Percentiles rank a stretch among this genome's conserved stretches.
These are phyloP conservation scores for Crepidodera aurea DNA, from an alignment of 2,888 invertebrate species.

Conservation along the genomic window DNA sequence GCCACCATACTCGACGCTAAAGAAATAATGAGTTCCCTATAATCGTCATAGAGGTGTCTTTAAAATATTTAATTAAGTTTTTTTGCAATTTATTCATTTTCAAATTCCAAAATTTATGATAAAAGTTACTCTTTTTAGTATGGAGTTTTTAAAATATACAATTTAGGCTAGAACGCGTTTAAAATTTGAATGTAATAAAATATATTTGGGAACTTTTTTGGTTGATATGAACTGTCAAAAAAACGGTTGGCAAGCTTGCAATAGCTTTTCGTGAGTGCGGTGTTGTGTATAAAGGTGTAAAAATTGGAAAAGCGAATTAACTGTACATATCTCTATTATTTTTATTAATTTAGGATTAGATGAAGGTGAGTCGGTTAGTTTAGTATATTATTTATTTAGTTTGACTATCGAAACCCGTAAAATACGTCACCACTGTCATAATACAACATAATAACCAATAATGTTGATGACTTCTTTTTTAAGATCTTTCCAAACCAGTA, in stretches of 20 bases:
- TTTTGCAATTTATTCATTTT: too few species aligned
- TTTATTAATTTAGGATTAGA: slow-evolving; percentile 58
- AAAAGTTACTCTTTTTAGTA: too few species aligned
- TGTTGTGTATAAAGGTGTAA: slow-evolving; percentile 54
- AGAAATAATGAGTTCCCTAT: too few species aligned
- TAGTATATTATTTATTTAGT: neutral
- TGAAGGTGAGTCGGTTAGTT: slow-evolving; percentile 54
- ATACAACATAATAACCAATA: slow-evolving; percentile 27
- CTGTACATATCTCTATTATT: slow-evolving; percentile 56
- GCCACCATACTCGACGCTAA: too few species aligned
- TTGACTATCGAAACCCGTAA: neutral
- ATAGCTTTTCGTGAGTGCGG: slow-evolving; percentile 54
- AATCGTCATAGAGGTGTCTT: too few species aligned
- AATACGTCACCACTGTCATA: slow-evolving; percentile 26
- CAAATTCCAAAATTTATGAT: too few species aligned
- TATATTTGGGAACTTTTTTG: neutral
- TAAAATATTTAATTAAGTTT: too few species aligned
- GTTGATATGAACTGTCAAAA: slow-evolving; percentile 16
- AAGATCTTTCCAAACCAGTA: slow-evolving; percentile 45
- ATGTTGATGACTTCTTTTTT: slow-evolving; percentile 47
- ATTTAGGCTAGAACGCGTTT: too few species aligned
- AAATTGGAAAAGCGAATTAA: slow-evolving; percentile 46
- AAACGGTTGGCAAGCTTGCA: slow-evolving; percentile 18
- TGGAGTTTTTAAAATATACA: too few species aligned
- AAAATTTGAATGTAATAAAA: neutral